Conservation (phyloP, 1,140 invertebrate species). For the Helicoverpa zea region DNA sequence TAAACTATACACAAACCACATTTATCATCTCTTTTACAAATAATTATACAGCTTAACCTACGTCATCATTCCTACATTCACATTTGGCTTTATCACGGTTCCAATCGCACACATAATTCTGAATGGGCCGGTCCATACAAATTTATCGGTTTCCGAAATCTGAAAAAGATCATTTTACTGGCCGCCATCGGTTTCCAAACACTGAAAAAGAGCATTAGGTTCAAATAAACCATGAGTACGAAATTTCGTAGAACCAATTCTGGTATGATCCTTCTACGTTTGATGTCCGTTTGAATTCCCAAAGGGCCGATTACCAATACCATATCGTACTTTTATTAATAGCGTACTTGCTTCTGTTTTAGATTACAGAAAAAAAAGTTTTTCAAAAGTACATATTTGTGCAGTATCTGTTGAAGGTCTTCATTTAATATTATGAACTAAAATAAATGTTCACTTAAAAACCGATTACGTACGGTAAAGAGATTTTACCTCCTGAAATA, state of each 20-base stretch:
- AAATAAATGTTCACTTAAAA: too few species aligned
- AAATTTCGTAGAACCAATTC: background rate
- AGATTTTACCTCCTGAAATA: background rate
- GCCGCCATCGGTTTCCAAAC: background rate
- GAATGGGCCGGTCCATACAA: slow-evolving; percentile 5
- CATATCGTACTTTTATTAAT: too few species aligned
- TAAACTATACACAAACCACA: background rate
- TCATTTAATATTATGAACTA: too few species aligned
- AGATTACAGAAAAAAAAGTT: too few species aligned
- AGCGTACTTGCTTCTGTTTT: too few species aligned
- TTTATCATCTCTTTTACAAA: background rate
- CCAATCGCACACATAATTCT: background rate
- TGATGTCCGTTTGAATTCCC: too few species aligned
- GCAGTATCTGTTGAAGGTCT: too few species aligned
- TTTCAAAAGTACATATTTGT: too few species aligned
- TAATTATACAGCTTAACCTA: slow-evolving; percentile 7
- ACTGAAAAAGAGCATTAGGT: slow-evolving; percentile 19
- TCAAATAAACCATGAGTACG: background rate
- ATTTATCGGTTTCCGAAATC: slow-evolving; percentile 10
- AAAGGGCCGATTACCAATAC: too few species aligned
- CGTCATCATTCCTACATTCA: background rate
- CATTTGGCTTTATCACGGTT: slow-evolving; percentile 25
- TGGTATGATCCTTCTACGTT: too few species aligned
- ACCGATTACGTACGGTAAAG: too few species aligned
- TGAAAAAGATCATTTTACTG: slow-evolving; percentile 26